Evolutionary conservation across 2,888 invertebrate species (phyloP).

Genomic region (Drosophila birchii): DNA sequence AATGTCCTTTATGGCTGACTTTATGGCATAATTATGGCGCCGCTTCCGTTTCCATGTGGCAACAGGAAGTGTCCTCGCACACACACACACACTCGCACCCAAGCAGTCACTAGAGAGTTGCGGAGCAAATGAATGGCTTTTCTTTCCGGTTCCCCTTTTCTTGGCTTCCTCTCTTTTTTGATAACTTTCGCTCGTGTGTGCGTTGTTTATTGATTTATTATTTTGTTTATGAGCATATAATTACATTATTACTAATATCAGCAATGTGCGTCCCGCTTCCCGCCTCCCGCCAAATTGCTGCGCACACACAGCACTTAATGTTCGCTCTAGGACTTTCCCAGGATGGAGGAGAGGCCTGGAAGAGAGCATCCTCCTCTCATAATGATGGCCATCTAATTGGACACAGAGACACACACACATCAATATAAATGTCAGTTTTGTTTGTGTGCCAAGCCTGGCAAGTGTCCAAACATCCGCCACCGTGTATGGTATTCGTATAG

Average conservation of each 20-base stretch:
- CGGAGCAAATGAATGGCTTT: slow-evolving; percentile 60
- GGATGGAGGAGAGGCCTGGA: too few relatives aligned
- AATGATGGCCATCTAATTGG: slow-evolving; percentile 50
- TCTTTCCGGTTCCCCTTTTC: slow-evolving; percentile 45
- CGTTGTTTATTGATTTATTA: slow-evolving; percentile 72
- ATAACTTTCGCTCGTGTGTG: slow-evolving; percentile 28
- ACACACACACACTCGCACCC: slow-evolving; percentile 17
- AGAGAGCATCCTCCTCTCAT: slow-evolving; percentile 9
- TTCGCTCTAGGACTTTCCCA: slow-evolving; percentile 57
- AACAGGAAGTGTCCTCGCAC: slow-evolving; percentile 50
- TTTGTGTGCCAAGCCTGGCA: slow-evolving; percentile 48
- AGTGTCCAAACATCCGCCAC: slow-evolving; percentile 33
- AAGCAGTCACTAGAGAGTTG: slow-evolving; percentile 16
- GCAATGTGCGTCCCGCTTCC: slow-evolving; percentile 15
- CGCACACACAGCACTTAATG: slow-evolving; percentile 65
- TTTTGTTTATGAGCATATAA: slow-evolving; percentile 73
- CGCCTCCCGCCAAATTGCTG: slow-evolving; percentile 58
- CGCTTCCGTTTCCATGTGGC: slow-evolving; percentile 47
- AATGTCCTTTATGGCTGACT: slow-evolving; percentile 63
- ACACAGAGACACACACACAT: slow-evolving; percentile 31
- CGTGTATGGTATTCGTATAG: not conserved
- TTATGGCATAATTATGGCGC: slow-evolving; percentile 75
- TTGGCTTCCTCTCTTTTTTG: slow-evolving; percentile 36
- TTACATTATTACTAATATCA: slow-evolving; percentile 72
- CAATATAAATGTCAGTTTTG: slow-evolving; percentile 68